Base-by-base conservation (phyloP, 2,797 vertebrate species). In the Adrianichthys oophorus region DNA sequence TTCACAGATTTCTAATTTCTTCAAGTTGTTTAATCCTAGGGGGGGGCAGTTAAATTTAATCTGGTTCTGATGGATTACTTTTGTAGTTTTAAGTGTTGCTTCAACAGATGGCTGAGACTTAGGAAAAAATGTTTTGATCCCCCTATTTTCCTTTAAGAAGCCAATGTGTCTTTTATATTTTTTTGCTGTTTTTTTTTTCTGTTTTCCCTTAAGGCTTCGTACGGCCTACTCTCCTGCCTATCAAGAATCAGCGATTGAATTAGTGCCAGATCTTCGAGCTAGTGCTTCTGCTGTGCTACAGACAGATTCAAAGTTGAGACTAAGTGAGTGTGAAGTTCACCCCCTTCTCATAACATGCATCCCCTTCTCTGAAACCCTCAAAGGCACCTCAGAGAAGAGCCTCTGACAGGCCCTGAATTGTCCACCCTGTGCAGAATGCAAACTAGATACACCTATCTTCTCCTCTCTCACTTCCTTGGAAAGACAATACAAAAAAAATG, bases 241-340 rank as follows among this genome's bases (percentile, higher is more conserved):
- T 89, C 84, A 85, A 59, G 70, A 75, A 72, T 59, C 72, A 44
- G 74, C 64, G 84, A 90, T 89, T 88, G 86, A 90, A 89, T 89
- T 86, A 85, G 85, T 85, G 85, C 86, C 83, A 86, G 73, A 80
- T 78, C 80, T 37, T 60, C 77, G 64, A 23, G 78, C 77, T 58
- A 59, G 42, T 52, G 65, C 82, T 87, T 87, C 84, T 65, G 74
- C 74, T 80, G 59, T 76, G 72, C 77, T 61, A 76, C 79, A 74
- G 80, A 82, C 76, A 69, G 84, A 91, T 90, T 70, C 64, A 67
- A 64, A 77, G 73, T 63, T 55, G 80, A 87, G 88, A 91, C 88
- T 86, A 88, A 79, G 67, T 43, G 61, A 80, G 82, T 85, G 86
- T 89, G 85, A 90, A 86, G 86, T 89, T 87, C 84, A 84, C 83